Evolutionary conservation across 2,113 vertebrate genomes (phyloP), one percentile per base, ranked within the genome.

Genomic region (Ammodytes marinus): DNA sequence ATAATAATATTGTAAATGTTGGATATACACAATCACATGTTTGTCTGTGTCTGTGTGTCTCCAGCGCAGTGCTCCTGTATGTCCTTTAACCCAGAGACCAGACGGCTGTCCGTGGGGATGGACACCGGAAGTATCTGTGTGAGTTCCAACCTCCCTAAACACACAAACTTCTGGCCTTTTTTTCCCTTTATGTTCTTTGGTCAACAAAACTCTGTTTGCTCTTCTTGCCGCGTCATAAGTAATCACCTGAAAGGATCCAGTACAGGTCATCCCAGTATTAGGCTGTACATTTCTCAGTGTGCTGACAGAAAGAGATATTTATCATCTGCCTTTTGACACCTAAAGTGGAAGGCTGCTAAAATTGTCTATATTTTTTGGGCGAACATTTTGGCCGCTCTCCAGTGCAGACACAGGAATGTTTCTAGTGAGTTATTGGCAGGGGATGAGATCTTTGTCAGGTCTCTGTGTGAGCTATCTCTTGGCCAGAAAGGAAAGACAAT

Each of bases 61-160:
- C 87, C 95, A 99, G 98, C 97, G 86, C 95, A 96, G 66, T 97
- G 98, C 95, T 97, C 97, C 91, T 99, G 98, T 86, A 98, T 99
- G 98, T 98, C 96, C 93, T 98, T 99, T 94, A 99, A 99, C 89
- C 98, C 97, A 57, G 98, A 99, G 96, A 99, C 98, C 81, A 97
- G 98, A 93, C 96, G 97, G 93, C 95, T 99, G 84, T 98, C 97
- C 60, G 92, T 99, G 91, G 98, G 98, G 85, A 96, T 97, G 97
- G 98, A 99, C 90, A 99, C 96, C 89, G 98, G 98, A 93, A 95
- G 93, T 81, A 96, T 99, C 91, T 97, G 97, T 92, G 98, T 99
- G 95, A 97, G 98, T 97, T 14, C 13, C 37, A 49, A 7, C 50
- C 66, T 68, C 69, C 8, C 39, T n/a, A 46, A 39, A 63, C 47